Evolutionary conservation across 2,113 vertebrate genomes (phyloP).

Genomic region (Marcusenius ussheri): DNA sequence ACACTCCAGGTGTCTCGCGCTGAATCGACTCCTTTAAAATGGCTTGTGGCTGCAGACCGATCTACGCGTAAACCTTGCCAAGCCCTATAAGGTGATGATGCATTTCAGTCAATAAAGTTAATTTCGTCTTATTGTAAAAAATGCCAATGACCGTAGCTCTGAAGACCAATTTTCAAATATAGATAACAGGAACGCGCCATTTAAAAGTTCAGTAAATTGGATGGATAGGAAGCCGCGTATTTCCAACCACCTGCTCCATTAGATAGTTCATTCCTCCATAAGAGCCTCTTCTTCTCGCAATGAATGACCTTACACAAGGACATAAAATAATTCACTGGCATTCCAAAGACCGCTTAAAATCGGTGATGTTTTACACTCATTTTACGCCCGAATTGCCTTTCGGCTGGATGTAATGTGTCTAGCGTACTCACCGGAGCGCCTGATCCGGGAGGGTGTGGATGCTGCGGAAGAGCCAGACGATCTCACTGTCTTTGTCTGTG

Average conservation of each 20-base stretch:
- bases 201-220: neutral
- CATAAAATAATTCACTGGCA: neutral
- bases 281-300: neutral
- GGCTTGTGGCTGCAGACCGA: neutral
- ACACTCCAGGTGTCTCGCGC: neutral
- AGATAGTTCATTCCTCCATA: slow-evolving; percentile 7
- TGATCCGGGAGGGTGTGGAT: slow-evolving; percentile 51
- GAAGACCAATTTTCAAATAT: neutral
- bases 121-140: neutral
- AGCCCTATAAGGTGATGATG: neutral
- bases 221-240: neutral
- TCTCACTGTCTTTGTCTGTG: slow-evolving; percentile 58
- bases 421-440: slow-evolving; percentile 53
- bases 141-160: neutral
- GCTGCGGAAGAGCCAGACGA: slow-evolving; percentile 59
- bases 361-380: neutral
- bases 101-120: neutral
- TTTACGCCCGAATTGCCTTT: neutral
- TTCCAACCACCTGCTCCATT: slow-evolving; percentile 18
- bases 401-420: slow-evolving; percentile 8
- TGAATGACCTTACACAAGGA: slow-evolving; percentile 12
- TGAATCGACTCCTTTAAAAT: neutral
- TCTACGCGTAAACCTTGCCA: neutral
- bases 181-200: neutral
- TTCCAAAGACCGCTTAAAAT: neutral